phyloP scores from a whole-genome alignment of 2,888 invertebrate genomes.

The Tachina grossa region DNA sequence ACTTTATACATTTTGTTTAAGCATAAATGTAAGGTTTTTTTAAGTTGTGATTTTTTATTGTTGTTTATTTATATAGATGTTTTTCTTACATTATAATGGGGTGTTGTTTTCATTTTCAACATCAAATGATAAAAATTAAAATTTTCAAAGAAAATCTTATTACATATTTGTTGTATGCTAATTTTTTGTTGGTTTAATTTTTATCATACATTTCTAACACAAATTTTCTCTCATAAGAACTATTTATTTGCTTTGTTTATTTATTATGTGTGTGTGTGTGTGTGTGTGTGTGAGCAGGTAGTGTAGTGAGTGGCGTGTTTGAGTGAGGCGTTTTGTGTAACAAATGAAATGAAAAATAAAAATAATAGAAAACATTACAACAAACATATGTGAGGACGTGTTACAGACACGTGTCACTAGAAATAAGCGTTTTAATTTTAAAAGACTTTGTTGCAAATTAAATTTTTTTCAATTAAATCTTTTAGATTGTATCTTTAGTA shows the following conservation, averaged over 20 bases:
- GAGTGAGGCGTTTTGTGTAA: background rate
- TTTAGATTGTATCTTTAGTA: no score
- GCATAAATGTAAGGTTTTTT: conserved; percentile 63
- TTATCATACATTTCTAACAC: conserved; percentile 68
- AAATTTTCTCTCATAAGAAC: conserved; percentile 71
- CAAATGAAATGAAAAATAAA: background rate
- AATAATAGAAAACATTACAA: no score
- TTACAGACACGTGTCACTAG: conserved; percentile 3
- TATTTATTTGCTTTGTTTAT: conserved; percentile 54
- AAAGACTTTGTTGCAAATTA: background rate
- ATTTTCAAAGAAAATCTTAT: conserved; percentile 67
- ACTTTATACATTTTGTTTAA: conserved; percentile 69
- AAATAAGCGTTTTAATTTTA: conserved; percentile 16
- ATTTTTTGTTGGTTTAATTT: conserved; percentile 58
- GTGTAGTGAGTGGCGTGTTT: background rate
- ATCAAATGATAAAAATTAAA: conserved; percentile 69
- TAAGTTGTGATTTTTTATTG: conserved; percentile 7
- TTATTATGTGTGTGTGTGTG: background rate
- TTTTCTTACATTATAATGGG: conserved; percentile 48
- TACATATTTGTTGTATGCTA: conserved; percentile 63
- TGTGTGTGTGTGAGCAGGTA: conserved; percentile 1
- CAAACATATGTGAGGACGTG: background rate
- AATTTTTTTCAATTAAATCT: no score
- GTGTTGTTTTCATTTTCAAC: conserved; percentile 56
- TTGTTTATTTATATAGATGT: conserved; percentile 58